phyloP scores from a whole-genome alignment of 2,797 vertebrate species.

The Salmo trutta region DNA sequence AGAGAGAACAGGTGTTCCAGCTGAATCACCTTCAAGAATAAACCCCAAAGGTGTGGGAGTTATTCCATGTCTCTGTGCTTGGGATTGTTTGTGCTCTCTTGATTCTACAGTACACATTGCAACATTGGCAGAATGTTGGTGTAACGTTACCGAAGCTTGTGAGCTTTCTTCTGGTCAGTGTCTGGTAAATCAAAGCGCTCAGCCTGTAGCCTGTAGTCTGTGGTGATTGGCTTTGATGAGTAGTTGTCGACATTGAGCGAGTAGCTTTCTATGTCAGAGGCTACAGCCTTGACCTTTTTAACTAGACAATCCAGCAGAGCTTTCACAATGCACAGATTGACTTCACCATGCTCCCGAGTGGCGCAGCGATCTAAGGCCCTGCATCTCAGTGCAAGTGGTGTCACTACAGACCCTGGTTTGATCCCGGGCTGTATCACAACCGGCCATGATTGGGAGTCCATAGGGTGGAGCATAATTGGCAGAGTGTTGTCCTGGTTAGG shows the following conservation, averaged over 20 bases:
- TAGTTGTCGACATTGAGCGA: constrained; percentile 22
- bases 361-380: too few relatives aligned
- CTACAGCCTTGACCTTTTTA: constrained; percentile 60
- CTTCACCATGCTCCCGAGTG: constrained; percentile 35
- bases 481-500: too few relatives aligned
- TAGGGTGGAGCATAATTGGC: too few relatives aligned
- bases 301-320: constrained; percentile 26
- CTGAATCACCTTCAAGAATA: too few relatives aligned
- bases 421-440: too few relatives aligned
- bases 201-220: neutral
- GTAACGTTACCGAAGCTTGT: neutral
- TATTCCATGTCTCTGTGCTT: neutral
- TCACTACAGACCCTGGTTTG: too few relatives aligned
- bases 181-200: constrained; percentile 34
- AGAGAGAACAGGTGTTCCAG: constrained; percentile 40
- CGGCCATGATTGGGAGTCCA: too few relatives aligned
- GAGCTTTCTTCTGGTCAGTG: constrained; percentile 19
- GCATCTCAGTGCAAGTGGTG: too few relatives aligned
- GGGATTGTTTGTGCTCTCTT: too few relatives aligned
- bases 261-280: constrained; percentile 30
- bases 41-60: constrained; percentile 13
- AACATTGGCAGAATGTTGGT: neutral
- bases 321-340: constrained; percentile 55
- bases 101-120: neutral
- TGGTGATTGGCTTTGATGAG: constrained; percentile 16